Evolutionary conservation across 2,113 vertebrate species (phyloP).

Genomic region (Ornithorhynchus anatinus): DNA sequence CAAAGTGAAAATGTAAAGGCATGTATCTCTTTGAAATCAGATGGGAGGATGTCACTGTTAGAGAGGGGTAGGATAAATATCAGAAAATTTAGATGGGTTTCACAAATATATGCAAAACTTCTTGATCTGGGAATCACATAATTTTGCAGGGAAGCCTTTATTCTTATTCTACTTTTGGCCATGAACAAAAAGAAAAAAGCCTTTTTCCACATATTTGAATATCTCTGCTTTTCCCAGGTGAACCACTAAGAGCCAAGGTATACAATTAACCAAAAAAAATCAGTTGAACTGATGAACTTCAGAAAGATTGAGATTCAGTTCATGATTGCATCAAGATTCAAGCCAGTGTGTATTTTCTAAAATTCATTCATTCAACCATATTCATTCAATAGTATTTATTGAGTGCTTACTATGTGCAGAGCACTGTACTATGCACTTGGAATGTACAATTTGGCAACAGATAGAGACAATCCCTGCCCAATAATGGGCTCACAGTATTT

Average conservation of each 20-base stretch:
- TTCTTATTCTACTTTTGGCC: background rate
- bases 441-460: too few species aligned
- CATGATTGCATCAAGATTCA: conserved; percentile 8
- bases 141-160: background rate
- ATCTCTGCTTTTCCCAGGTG: background rate
- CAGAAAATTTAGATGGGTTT: conserved; percentile 6
- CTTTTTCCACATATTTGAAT: background rate
- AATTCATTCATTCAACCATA: too few species aligned
- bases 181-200: background rate
- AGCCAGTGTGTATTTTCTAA: too few species aligned
- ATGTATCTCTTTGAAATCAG: conserved; percentile 6
- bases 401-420: too few species aligned
- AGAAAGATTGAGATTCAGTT: background rate
- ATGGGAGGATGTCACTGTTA: background rate
- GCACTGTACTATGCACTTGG: too few species aligned
- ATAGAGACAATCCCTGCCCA: too few species aligned
- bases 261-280: background rate
- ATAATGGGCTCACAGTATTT: too few species aligned
- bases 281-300: conserved; percentile 12
- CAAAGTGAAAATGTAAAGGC: conserved; percentile 8
- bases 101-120: conserved; percentile 14
- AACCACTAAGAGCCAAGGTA: background rate
- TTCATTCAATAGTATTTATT: too few species aligned
- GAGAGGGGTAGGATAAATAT: conserved; percentile 22
- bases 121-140: conserved; percentile 9